phyloP scores from a whole-genome alignment of 1,140 invertebrate genomes.

The Pseudobourletiella spinata region DNA sequence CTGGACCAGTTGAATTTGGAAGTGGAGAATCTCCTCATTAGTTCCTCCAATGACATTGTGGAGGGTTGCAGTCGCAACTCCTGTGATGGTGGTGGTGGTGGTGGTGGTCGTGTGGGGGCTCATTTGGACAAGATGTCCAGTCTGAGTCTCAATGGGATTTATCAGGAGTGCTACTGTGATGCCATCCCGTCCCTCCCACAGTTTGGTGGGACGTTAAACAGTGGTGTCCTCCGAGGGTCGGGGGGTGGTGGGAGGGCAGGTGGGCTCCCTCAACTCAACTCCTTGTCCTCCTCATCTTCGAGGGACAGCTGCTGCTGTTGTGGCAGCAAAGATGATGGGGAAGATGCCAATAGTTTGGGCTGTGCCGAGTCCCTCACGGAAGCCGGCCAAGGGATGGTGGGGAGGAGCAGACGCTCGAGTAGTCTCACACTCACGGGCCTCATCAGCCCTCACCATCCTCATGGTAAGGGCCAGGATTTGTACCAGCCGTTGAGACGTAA shows the following conservation, averaged over 20 bases:
- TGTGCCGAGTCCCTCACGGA: background rate
- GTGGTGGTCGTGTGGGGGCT: background rate
- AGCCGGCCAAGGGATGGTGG: background rate
- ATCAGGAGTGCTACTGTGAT: slow-evolving; percentile 10
- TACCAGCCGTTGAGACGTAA: too few species aligned
- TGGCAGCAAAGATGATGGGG: too few species aligned
- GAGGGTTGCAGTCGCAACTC: background rate
- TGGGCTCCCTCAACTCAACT: too few species aligned
- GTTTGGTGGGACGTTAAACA: background rate
- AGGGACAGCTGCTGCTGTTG: slow-evolving; percentile 6
- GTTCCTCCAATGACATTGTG: slow-evolving; percentile 16
- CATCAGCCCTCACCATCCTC: background rate
- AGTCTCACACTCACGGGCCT: background rate
- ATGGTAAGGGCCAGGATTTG: too few species aligned
- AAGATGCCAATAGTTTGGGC: too few species aligned
- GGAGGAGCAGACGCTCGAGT: background rate
- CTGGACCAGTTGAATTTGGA: slow-evolving; percentile 35
- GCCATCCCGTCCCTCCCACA: background rate
- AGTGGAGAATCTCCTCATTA: slow-evolving; percentile 34
- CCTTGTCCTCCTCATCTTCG: background rate
- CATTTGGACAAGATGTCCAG: slow-evolving; percentile 13
- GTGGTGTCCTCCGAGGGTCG: background rate
- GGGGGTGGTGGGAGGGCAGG: background rate
- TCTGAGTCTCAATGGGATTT: slow-evolving; percentile 7
- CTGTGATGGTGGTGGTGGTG: background rate